Conservation (phyloP, 2,888 invertebrate species). For the Hesperia comma region DNA sequence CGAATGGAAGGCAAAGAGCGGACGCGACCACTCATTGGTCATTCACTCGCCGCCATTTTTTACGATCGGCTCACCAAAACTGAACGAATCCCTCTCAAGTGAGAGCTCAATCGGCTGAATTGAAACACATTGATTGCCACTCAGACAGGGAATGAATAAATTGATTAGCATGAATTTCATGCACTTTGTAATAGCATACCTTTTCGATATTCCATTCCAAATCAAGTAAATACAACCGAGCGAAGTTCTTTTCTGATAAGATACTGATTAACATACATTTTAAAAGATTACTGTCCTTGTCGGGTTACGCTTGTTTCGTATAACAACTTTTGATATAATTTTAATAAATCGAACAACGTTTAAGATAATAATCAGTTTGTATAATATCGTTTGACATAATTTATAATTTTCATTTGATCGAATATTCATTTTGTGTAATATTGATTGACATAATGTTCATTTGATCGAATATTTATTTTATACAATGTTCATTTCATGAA, state of each 20-base stretch:
- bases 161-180: neutral
- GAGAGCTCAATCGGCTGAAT: constrained; percentile 4
- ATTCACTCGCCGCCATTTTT: constrained; percentile 25
- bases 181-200: neutral
- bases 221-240: neutral
- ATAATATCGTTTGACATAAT: no score
- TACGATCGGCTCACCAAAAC: constrained; percentile 20
- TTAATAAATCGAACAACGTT: no score
- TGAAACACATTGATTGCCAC: constrained; percentile 14
- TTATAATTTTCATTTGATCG: no score
- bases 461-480: no score
- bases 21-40: constrained; percentile 9
- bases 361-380: no score
- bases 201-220: neutral
- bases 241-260: constrained; percentile 5
- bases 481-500: no score
- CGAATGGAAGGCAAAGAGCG: constrained; percentile 30
- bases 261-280: constrained; percentile 8
- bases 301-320: neutral
- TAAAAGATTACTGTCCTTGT: neutral
- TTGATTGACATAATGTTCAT: no score
- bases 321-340: no score
- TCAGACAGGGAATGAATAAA: constrained; percentile 1
- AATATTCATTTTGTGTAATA: no score
- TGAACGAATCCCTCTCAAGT: neutral